Evolutionary conservation across 2,113 vertebrate genomes (phyloP), one percentile per base, ranked within the genome.

Genomic region (Hystrix cristata): DNA sequence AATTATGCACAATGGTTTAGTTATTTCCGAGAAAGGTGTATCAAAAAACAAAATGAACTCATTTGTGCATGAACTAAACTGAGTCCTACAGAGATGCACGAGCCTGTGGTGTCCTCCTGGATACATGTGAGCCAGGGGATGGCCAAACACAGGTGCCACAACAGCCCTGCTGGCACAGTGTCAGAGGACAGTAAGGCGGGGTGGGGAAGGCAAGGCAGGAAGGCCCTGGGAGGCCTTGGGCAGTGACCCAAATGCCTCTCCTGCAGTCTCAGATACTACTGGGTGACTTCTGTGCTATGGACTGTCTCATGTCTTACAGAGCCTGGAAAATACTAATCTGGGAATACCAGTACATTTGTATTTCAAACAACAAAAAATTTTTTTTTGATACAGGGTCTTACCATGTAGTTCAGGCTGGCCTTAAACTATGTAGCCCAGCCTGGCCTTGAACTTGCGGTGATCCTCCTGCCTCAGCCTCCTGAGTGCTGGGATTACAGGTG

Each of bases 1-100:
- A 95, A 69, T 93, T 93, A 93, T 46, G 71, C 95, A 94, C 53
- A 85, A 48, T 85, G 76, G 69, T 90, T 90, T 95, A 76, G 80
- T 48, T 94, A 80, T 95, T 59, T 89, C 69, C 84, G 81, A 93
- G 62, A 92, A 87, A 53, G 74, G 38, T 71, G 16, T 60, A 53
- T 43, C 6, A 46, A 60, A 95, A 79, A 84, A 81, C 53, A 94
- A 86, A 84, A 78, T 27, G 86, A 97, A 76, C 62, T 87, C 80
- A 15, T 51, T 72, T 64, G 27, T 60, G 57, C 55, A 62, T n/a
- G 53, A 98, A 84, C n/a, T 76, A 81, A 46, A 84, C 18, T 38
- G 91, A 95, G 53, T 78, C 67, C 91, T 92, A 76, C 11, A 93
- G 89, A 93, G 57, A 85, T 48, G 74, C 31, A 31, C 5, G 38